Percentiles rank a stretch among this genome's conserved stretches.
These are phyloP conservation scores for Ageneiosus marmoratus DNA, from an alignment of 2,113 vertebrate species.

Conservation along the genomic window DNA sequence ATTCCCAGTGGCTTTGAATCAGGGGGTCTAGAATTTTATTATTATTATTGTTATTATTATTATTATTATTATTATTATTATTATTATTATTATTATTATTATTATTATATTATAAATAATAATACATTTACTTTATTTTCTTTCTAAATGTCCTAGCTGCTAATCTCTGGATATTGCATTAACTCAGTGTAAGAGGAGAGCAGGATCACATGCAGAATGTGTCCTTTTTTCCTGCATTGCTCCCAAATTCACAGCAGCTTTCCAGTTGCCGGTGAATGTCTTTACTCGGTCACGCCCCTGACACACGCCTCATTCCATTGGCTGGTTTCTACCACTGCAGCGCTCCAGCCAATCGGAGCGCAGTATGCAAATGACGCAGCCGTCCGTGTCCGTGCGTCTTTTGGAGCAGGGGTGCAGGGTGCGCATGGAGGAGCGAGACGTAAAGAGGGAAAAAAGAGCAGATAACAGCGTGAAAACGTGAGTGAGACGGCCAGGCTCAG, in stretches of 20 bases:
- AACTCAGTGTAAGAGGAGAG: conserved; percentile 18
- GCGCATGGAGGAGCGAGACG: conserved; percentile 65
- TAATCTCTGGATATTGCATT: conserved; percentile 15
- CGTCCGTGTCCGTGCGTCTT: conserved; percentile 49
- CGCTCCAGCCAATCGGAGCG: conserved; percentile 62
- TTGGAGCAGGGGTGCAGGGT: conserved; percentile 76
- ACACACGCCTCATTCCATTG: conserved; percentile 61
- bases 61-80: not conserved
- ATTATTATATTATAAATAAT: not conserved
- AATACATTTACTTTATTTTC: conserved; percentile 10
- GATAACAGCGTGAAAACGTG: conserved; percentile 33
- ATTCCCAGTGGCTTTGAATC: not conserved
- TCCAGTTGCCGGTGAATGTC: not conserved
- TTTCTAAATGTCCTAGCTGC: not conserved
- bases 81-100: not conserved
- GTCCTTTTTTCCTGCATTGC: not conserved
- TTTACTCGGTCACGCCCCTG: conserved; percentile 15
- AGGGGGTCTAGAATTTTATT: not conserved
- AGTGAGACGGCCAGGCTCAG: conserved; percentile 14
- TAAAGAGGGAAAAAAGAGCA: conserved; percentile 27
- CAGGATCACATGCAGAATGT: conserved; percentile 1
- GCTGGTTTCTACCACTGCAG: conserved; percentile 26
- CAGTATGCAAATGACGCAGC: conserved; percentile 65
- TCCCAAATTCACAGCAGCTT: conserved; percentile 3
- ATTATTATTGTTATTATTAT: conserved; percentile 3